Percentiles rank a stretch among this genome's conserved stretches.
phyloP scores from a whole-genome alignment of 1,140 invertebrate species.

The Heliconius congener region DNA sequence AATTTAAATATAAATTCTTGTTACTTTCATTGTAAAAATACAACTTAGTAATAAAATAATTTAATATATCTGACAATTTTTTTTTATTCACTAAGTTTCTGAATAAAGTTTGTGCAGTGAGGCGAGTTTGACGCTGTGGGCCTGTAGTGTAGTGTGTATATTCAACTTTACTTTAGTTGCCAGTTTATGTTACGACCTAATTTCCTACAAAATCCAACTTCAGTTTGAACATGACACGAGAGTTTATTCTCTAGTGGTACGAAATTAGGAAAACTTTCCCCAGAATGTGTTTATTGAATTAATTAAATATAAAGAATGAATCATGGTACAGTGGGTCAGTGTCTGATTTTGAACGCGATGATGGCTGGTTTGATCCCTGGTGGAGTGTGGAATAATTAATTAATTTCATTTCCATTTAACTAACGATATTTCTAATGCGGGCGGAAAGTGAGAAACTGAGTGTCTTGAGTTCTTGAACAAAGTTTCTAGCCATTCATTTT shows the following conservation, averaged over 20 bases:
- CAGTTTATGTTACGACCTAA: slow-evolving; percentile 1
- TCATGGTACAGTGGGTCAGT: background rate
- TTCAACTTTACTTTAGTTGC: background rate
- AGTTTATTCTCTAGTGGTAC: slow-evolving; percentile 1
- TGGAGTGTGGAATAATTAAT: background rate
- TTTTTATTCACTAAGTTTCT: background rate
- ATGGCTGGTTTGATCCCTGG: background rate
- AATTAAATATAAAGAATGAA: background rate
- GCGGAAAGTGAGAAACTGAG: no score
- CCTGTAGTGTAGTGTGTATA: background rate
- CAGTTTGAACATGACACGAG: background rate
- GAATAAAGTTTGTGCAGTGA: background rate
- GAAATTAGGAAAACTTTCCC: background rate
- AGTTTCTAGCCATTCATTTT: no score
- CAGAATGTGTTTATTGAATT: background rate
- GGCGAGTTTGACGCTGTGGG: background rate
- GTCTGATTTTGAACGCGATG: background rate
- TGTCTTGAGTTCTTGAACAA: no score
- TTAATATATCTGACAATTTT: no score
- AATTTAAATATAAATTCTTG: no score
- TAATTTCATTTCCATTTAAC: background rate
- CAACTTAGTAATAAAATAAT: no score
- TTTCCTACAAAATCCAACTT: background rate
- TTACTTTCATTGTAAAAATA: no score
- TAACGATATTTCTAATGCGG: background rate